These are phyloP conservation scores for Drosophila funebris DNA, from an alignment of 1,140 invertebrate genomes.

Conservation along the genomic window DNA sequence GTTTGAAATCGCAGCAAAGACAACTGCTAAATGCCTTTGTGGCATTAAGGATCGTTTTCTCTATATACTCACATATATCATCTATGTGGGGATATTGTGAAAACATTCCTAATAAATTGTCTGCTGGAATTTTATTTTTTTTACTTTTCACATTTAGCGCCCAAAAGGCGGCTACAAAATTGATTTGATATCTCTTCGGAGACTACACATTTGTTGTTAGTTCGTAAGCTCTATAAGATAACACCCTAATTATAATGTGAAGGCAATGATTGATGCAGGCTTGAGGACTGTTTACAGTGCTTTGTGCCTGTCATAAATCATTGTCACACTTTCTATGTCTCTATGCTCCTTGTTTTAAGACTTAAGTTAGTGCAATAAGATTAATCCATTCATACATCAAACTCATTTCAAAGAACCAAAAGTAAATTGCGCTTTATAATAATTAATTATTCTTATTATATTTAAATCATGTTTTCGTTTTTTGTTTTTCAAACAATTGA, in stretches of 20 bases:
- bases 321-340: not conserved
- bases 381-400: conserved; percentile 27
- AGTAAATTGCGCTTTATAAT: conserved; percentile 66
- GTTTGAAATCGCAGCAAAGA: conserved; percentile 4
- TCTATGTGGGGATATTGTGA: not conserved
- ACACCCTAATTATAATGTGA: not conserved
- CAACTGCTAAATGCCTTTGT: not conserved
- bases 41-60: conserved; percentile 1
- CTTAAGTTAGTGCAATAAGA: conserved; percentile 35
- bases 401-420: conserved; percentile 23
- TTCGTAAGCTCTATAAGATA: conserved; percentile 9
- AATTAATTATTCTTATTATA: conserved; percentile 37
- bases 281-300: not conserved
- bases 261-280: not conserved
- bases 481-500: conserved; percentile 8
- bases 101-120: conserved; percentile 7
- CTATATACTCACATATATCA: not conserved
- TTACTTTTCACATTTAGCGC: conserved; percentile 2
- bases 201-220: not conserved
- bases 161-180: conserved; percentile 5
- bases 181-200: not conserved
- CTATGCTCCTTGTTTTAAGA: not conserved
- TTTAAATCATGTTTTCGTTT: conserved; percentile 42
- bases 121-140: conserved; percentile 3
- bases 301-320: not conserved